Evolutionary conservation across 1,140 invertebrate species (phyloP).

Genomic region (Archivesica marissinica): DNA sequence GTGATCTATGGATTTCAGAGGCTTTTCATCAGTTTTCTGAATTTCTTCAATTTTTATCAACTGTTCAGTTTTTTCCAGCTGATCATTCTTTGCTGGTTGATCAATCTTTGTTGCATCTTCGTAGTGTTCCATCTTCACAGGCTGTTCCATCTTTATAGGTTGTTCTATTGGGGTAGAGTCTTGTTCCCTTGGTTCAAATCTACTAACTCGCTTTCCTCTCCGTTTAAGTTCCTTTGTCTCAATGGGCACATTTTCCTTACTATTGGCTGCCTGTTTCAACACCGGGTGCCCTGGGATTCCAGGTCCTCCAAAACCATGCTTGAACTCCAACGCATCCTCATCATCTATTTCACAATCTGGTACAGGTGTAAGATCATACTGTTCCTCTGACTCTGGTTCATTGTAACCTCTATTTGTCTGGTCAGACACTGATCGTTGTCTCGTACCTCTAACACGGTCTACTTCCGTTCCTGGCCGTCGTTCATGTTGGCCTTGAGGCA

Average conservation of each 20-base stretch:
- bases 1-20: neutral
- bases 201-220: neutral
- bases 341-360: neutral
- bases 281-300: slow-evolving; percentile 29
- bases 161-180: neutral
- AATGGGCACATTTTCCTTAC: neutral
- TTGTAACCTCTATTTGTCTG: neutral
- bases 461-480: neutral
- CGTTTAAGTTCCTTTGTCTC: neutral
- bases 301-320: slow-evolving; percentile 32
- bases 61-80: slow-evolving; percentile 2
- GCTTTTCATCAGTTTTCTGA: too few relatives aligned
- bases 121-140: neutral
- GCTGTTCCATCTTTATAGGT: neutral
- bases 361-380: neutral
- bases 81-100: neutral
- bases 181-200: slow-evolving; percentile 16
- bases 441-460: neutral
- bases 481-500: too few relatives aligned
- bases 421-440: neutral
- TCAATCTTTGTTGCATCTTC: neutral
- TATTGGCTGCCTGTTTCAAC: neutral
- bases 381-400: neutral
- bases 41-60: neutral
- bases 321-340: slow-evolving; percentile 6